Evolutionary conservation across 2,113 vertebrate species (phyloP), one percentile per base, ranked within the genome.

Genomic region (Enhydra lutris): DNA sequence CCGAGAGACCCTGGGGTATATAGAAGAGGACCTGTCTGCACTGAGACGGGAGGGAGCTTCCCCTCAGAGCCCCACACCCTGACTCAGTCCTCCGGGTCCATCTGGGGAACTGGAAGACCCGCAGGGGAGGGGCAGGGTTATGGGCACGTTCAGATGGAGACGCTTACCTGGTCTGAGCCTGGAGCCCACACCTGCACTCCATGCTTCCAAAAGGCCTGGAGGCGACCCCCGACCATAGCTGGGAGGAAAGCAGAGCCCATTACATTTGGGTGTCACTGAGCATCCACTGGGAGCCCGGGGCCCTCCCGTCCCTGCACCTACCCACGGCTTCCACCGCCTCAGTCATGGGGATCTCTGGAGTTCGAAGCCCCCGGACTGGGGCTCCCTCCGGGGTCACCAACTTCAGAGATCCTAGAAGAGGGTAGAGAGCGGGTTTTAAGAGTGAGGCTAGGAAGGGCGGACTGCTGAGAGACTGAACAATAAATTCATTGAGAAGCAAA

Each of bases 201-300:
- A 8, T 99, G 99, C 97, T 99, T 99, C 99, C 99, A 99, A 96
- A 99, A 98, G 1, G 98, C 99, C 95, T 99, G 97, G 94, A 99
- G 92, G 0, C 98, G 98, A 80, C 99, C 98, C 8, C 99, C 99
- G 15, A 99, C 98, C 98, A 99, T 99, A 47, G 99, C 99, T 99
- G 96, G 11, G 61, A 89, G 91, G 34, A 78, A 90, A 86, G 55
- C 86, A 73, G 34, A 20, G 31, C 63, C 26, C 1, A 23, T 97
- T 36, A 86, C 63, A 63, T 20, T n/a, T 12, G 39, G 88, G n/a
- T 10, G 47, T 34, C 78, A n/a, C n/a, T 3, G 31, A 17, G 55
- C n/a, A 12, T 45, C 80, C 52, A 34, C 63, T 23, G 15, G 12
- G 2, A 9, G 14, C 76, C 80, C 26, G 0, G 0, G 67, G 39